Evolutionary conservation across 2,113 vertebrate genomes (phyloP), one percentile per base, ranked within the genome.

Genomic region (Carassius carassius): DNA sequence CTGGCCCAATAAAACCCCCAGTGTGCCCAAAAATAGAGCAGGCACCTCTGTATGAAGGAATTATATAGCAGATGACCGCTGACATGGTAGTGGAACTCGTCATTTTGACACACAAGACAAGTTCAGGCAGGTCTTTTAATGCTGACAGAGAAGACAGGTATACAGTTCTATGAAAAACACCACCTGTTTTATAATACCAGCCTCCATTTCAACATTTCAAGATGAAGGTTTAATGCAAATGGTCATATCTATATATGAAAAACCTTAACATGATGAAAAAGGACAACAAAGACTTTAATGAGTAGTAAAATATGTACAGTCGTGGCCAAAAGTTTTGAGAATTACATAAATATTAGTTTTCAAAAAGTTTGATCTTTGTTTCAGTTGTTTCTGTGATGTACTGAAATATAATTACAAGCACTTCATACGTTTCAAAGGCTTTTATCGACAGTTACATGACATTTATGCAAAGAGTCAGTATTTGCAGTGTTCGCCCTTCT

Each of bases 11-110:
- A 67, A 82, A 19, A 84, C 56, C 72, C 60, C 54, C 23, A 41
- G 35, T 73, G n/a, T 17, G 44, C 16, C 37, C 83, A 84, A 88
- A 88, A 88, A 86, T 86, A 86, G 78, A 23, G 21, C 13, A 23
- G 17, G 41, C 41, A 37, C 32, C 23, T 74, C 69, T 83, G 60
- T 80, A 60, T 60, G 12, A 56, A 85, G 58, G 17, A 10, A 82
- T 84, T 75, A 81, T 81, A 81, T 74, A 72, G 67, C 79, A 63
- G 80, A 80, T 73, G 76, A 70, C 25, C 76, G 80, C 74, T 69
- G 78, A 29, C 78, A 69, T 8, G 23, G 37, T 69, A 21, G 62
- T 51, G 44, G 69, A 49, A 81, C 16, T 51, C 11, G 11, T 47
- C 62, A 14, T 69, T 81, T 51, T 81, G 78, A 67, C 78, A 81